Percentiles rank a stretch among this genome's conserved stretches.
Evolutionary conservation across 2,113 vertebrate species (phyloP).

Genomic region (Ploceus nigricollis): DNA sequence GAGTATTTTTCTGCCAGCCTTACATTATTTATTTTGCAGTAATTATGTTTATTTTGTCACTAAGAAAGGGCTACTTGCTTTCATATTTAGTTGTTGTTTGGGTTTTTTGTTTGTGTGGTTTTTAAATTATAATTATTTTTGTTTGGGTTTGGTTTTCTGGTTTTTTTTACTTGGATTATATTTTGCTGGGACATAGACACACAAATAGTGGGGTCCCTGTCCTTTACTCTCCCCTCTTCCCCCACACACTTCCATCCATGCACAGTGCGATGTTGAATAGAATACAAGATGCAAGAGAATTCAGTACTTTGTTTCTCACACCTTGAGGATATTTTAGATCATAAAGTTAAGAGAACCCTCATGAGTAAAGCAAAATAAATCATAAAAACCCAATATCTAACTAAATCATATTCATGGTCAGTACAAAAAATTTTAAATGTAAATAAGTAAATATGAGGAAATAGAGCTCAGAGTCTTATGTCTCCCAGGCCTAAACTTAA

Average conservation of each 20-base stretch:
- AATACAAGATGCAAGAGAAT: background rate
- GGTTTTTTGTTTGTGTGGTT: accelerated
- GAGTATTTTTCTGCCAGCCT: background rate
- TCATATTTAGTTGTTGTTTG: background rate
- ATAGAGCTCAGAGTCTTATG: background rate
- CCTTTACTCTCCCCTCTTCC: background rate
- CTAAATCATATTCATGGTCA: background rate
- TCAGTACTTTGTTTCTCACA: background rate
- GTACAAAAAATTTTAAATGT: background rate
- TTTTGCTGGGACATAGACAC: background rate
- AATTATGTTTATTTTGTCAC: background rate
- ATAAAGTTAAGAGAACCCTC: background rate
- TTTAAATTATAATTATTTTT: background rate
- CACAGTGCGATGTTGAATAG: background rate
- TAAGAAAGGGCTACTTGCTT: background rate
- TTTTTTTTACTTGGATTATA: background rate
- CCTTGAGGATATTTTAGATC: background rate
- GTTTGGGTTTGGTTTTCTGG: background rate
- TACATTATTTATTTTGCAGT: background rate
- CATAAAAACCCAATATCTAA: background rate
- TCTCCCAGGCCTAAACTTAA: background rate
- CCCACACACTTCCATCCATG: background rate
- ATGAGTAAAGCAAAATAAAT: background rate
- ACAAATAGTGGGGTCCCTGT: background rate
- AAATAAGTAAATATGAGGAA: background rate